These are phyloP conservation scores for Chlorodrepanis virens DNA, from an alignment of 2,113 vertebrate genomes.

Conservation along the genomic window DNA sequence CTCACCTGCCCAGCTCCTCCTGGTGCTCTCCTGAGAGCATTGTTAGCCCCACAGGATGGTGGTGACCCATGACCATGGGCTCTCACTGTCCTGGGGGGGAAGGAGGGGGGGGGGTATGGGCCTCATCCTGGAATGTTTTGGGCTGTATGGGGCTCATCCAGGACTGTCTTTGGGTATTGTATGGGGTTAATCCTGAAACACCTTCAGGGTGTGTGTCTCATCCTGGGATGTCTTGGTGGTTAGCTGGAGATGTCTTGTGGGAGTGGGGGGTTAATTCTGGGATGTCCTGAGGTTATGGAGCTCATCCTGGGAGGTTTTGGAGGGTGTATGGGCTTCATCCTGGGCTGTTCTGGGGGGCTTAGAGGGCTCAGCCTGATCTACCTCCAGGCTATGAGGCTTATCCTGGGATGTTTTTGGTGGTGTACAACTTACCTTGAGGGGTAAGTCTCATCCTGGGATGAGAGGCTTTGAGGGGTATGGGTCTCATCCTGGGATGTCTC, in stretches of 20 bases:
- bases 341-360: neutral
- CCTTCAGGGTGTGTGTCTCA: neutral
- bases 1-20: neutral
- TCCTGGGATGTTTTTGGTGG: neutral
- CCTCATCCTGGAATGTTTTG: neutral
- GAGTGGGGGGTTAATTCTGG: neutral
- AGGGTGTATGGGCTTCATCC: neutral
- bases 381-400: neutral
- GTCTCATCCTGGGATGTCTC: neutral
- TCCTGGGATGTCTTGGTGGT: neutral
- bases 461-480: neutral
- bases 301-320: neutral
- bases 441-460: neutral
- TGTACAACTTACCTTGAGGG: neutral
- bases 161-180: neutral
- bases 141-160: neutral
- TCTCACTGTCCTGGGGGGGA: neutral
- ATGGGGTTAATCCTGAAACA: neutral
- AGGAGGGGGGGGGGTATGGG: no score
- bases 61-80: fast-evolving
- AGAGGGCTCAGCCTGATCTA: neutral
- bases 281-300: neutral
- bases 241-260: no score
- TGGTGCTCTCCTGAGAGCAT: neutral
- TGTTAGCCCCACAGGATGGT: fast-evolving